Base-by-base conservation (phyloP, 2,113 vertebrate species). In the Crotalus viridis region DNA sequence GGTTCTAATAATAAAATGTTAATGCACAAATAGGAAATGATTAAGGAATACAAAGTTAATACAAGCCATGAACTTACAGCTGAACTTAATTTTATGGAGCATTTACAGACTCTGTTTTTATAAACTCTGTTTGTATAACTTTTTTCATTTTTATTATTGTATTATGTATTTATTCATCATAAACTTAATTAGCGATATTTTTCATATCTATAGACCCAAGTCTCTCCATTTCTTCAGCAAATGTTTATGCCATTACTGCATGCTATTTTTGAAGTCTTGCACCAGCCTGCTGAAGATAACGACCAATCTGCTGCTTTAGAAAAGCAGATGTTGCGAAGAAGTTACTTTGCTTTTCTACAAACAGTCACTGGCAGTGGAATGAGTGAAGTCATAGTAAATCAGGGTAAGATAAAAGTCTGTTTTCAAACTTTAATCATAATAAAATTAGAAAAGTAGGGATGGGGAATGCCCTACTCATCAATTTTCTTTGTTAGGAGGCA, bases 161-260 rank as follows among this genome's bases (percentile, higher is more conserved):
- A 74, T 64, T 64, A 74, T 81, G 33, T 81, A 81, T 28, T 91
- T 91, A 43, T 43, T 59, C 39, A 48, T 91, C 54, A 28, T 56
- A 46, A 86, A 43, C 19, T 56, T 90, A 52, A 0, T 87, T 93
- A 24, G 56, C 28, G 4, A 28, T 52, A 10, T 90, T 52, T 61
- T 93, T 64, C 93, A 74, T 94, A 92, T 97, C 93, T 91, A 89
- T 97, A 99, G 99, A 97, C 97, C 74, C 99, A 99, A 96, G 99
- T 99, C 93, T 99, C 99, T 13, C 99, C 99, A 59, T 99, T 99
- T 97, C 98, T 99, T 95, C 99, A 99, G 94, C 99, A 99, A 97
- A 98, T 99, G 96, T 99, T 99, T 97, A 99, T 99, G 99, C 99
- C 99, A 0, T 97, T 99, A 48, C 98, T 99, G 88, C 98, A 96